A percentile compares a stretch with the other conserved stretches of the same genome.
Conservation (phyloP, 2,888 invertebrate species). For the Drosophila mulleri region DNA sequence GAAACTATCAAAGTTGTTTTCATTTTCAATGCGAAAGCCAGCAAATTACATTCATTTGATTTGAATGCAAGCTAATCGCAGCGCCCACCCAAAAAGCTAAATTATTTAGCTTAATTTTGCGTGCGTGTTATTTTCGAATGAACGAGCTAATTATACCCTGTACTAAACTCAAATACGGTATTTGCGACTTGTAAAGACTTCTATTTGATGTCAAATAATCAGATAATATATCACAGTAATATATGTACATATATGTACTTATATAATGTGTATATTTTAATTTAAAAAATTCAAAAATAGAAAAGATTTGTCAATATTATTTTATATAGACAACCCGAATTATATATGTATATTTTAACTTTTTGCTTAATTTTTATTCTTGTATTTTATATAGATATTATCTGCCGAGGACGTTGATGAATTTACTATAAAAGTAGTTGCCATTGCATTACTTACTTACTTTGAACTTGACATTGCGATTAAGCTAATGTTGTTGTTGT, state of each 20-base stretch:
- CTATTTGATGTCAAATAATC: neutral
- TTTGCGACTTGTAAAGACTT: neutral
- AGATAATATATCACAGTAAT: neutral
- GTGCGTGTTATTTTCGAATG: conserved; percentile 61
- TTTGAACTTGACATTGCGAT: conserved; percentile 51
- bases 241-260: too few species aligned
- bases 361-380: too few species aligned
- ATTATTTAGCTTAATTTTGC: conserved; percentile 56
- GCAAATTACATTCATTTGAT: conserved; percentile 68
- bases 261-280: too few species aligned
- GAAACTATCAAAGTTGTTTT: conserved; percentile 22
- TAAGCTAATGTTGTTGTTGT: conserved; percentile 26
- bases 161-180: neutral
- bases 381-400: too few species aligned
- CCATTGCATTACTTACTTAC: conserved; percentile 3
- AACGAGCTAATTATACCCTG: conserved; percentile 45
- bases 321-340: too few species aligned
- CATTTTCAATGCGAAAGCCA: conserved; percentile 26
- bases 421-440: neutral
- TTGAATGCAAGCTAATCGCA: conserved; percentile 63
- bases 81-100: conserved; percentile 32
- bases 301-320: too few species aligned
- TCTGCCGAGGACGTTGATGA: too few species aligned
- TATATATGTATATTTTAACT: too few species aligned
- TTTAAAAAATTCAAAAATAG: too few species aligned